Conservation (phyloP, 2,888 invertebrate species). For the Nasonia oneida region DNA sequence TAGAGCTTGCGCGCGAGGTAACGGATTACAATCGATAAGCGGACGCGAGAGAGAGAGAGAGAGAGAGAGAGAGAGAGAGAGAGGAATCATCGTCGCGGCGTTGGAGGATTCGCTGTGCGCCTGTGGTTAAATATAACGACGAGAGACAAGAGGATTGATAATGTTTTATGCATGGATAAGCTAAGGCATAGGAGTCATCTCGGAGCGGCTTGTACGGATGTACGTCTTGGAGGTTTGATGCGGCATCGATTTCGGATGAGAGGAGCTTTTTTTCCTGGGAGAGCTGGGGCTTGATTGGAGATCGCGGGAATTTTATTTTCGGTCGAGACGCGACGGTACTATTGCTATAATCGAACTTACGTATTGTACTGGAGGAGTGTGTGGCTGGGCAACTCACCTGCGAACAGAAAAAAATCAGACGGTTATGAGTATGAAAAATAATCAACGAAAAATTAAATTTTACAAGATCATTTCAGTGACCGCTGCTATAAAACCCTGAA, state of each 20-base stretch:
- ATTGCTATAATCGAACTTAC: background rate
- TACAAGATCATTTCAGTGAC: too few relatives aligned
- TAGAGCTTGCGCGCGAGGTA: background rate
- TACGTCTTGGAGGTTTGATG: background rate
- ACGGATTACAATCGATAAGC: constrained; percentile 12
- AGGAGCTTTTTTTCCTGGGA: background rate
- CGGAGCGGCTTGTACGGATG: constrained; percentile 11
- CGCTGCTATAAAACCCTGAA: background rate
- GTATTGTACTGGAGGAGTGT: background rate
- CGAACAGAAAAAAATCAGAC: background rate
- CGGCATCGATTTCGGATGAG: background rate
- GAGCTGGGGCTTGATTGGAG: background rate
- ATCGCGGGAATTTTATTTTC: background rate
- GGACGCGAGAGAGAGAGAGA: constrained; percentile 12
- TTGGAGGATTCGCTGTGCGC: constrained; percentile 38
- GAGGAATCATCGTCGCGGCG: too few relatives aligned
- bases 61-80: constrained; percentile 57
- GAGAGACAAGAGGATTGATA: constrained; percentile 63
- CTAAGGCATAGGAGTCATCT: background rate
- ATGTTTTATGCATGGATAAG: constrained; percentile 68
- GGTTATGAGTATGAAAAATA: background rate
- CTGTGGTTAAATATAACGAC: constrained; percentile 69
- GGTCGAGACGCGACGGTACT: background rate
- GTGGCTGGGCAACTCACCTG: background rate
- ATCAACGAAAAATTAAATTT: background rate